phyloP scores from a whole-genome alignment of 2,797 vertebrate genomes.

The Platalea minor region DNA sequence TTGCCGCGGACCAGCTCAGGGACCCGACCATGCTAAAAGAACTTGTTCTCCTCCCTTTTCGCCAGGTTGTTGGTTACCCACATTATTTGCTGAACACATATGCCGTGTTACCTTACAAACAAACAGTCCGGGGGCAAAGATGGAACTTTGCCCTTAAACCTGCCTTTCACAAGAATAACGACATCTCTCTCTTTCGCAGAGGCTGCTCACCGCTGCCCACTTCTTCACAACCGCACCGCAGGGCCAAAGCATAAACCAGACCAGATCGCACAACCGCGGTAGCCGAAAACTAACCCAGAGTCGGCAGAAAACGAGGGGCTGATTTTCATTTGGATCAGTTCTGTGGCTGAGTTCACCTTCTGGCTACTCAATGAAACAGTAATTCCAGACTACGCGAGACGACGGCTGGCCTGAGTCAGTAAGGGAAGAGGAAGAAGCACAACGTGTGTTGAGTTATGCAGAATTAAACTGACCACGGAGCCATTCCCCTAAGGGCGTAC shows the following conservation, averaged over 20 bases:
- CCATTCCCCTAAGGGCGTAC: background rate
- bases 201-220: background rate
- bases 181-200: rapidly evolving
- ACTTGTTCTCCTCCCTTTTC: background rate
- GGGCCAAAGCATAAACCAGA: background rate
- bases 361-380: background rate
- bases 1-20: background rate
- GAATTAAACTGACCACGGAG: background rate
- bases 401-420: background rate
- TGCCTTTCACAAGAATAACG: background rate
- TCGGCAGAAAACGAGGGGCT: rapidly evolving
- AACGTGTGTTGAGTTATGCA: background rate
- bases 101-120: rapidly evolving
- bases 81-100: background rate
- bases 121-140: background rate
- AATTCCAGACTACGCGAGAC: background rate
- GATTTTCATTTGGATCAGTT: background rate
- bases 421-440: background rate
- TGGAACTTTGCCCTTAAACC: conserved; percentile 27
- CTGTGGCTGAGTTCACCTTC: rapidly evolving
- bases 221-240: rapidly evolving
- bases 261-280: background rate
- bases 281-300: background rate
- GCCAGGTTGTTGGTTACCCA: background rate
- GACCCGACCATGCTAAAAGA: background rate